Evolutionary conservation across 2,113 vertebrate species (phyloP).

Genomic region (Centrocercus urophasianus): DNA sequence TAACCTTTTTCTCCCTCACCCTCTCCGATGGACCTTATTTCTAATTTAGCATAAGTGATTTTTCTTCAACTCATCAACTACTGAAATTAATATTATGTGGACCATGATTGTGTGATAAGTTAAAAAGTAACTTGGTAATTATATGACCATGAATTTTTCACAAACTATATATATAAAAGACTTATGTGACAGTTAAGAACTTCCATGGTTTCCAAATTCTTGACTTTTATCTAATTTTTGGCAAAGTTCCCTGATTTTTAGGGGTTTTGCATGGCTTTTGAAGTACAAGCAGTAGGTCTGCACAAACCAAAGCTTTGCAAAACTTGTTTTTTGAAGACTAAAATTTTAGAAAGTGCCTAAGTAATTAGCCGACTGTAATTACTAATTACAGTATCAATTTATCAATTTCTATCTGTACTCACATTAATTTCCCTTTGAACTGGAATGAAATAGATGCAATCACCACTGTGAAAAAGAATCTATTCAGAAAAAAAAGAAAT

Average conservation of each 20-base stretch:
- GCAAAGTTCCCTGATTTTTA: not conserved
- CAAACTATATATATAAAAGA: not conserved
- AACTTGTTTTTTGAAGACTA: not conserved
- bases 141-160: not conserved
- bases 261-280: not conserved
- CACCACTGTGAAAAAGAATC: slow-evolving; percentile 40
- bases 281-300: not conserved
- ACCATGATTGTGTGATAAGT: not conserved
- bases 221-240: not conserved
- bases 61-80: not conserved
- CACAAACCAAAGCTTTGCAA: not conserved
- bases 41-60: not conserved
- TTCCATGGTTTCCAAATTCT: not conserved
- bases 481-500: slow-evolving; percentile 61
- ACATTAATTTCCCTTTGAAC: slow-evolving; percentile 58
- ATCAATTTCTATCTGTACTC: not conserved
- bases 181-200: not conserved
- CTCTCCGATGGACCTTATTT: not conserved
- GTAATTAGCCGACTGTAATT: too few species aligned
- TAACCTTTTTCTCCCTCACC: not conserved
- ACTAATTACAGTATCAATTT: not conserved
- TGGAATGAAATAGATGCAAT: slow-evolving; percentile 59
- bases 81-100: not conserved
- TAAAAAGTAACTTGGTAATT: not conserved
- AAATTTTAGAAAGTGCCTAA: not conserved